Base-by-base conservation (phyloP, 1,140 invertebrate species). In the Lepidurus apus region DNA sequence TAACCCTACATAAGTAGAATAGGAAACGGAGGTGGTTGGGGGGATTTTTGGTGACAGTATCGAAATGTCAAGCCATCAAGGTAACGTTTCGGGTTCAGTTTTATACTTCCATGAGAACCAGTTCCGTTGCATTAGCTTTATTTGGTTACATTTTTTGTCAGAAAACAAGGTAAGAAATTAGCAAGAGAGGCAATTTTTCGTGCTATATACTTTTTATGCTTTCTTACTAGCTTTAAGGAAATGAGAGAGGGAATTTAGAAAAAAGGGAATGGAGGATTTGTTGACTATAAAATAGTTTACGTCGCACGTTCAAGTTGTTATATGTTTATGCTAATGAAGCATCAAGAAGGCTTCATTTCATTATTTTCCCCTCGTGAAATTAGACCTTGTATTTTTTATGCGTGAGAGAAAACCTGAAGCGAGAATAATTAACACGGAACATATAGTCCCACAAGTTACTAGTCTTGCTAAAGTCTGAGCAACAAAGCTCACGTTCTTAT, bases 1-100 rank as follows among this genome's bases (percentile, higher is more conserved):
- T 65, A 65, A 65, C 53, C 53, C 53, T 65, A 65, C 53, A 17
- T 65, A 65, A 65, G 8, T 65, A 65, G 17, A 65, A 65, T 21
- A 65, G 53, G 53, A 65, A 65, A 65, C 0, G 53, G 1, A 1
- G 21, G 53, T n/a, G 53, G 17, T 65, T 9, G 5, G 45, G 45
- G 53, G 53, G 53, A 65, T 65, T 11, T 65, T 65, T 65, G 53
- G 53, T 21, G 53, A 65, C 53, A 21, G 53, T 21, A 17, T 65
- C 53, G 53, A 9, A 65, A 65, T 65, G 53, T 21, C 53, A 65
- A 65, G 17, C 53, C 53, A 65, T 65, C 21, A 65, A 47, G 53
- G 53, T 0, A 13, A 34, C 34, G 34, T 4, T 34, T 34, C 34
- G 34, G 34, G 34, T 34, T 34, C 34, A 34, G 34, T 34, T 34